phyloP scores from a whole-genome alignment of 2,797 vertebrate genomes.

The Leucoraja ocellata region DNA sequence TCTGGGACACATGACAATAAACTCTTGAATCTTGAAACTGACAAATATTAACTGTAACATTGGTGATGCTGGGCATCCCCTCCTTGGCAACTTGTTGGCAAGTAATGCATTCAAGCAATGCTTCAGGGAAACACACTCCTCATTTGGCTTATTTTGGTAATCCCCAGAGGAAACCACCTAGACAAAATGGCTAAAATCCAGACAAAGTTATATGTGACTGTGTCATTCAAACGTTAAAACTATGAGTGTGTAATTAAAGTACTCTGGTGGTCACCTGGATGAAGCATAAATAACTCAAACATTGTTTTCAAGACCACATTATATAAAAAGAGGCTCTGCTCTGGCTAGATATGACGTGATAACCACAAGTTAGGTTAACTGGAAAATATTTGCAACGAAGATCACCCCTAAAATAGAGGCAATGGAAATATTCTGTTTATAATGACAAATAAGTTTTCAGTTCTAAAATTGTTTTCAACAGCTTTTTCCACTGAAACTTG shows the following conservation, averaged over 20 bases:
- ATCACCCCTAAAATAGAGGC: not conserved
- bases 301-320: not conserved
- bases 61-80: too few relatives aligned
- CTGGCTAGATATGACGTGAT: not conserved
- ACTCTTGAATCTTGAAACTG: too few relatives aligned
- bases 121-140: too few relatives aligned
- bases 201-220: not conserved
- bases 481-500: not conserved
- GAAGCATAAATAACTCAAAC: not conserved
- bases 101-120: too few relatives aligned
- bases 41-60: too few relatives aligned
- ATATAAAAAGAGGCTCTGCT: not conserved
- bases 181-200: not conserved
- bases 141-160: not conserved
- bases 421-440: conserved; percentile 23
- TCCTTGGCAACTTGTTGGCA: too few relatives aligned
- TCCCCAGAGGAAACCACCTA: not conserved
- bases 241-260: not conserved
- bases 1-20: too few relatives aligned
- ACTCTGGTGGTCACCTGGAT: not conserved
- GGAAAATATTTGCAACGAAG: not conserved
- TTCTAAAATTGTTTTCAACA: not conserved
- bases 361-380: not conserved
- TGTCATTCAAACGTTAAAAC: not conserved
- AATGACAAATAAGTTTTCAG: not conserved